A percentile compares a stretch with the other conserved stretches of the same genome.
Conservation (phyloP, 2,888 invertebrate species). For the Pomacea canaliculata region DNA sequence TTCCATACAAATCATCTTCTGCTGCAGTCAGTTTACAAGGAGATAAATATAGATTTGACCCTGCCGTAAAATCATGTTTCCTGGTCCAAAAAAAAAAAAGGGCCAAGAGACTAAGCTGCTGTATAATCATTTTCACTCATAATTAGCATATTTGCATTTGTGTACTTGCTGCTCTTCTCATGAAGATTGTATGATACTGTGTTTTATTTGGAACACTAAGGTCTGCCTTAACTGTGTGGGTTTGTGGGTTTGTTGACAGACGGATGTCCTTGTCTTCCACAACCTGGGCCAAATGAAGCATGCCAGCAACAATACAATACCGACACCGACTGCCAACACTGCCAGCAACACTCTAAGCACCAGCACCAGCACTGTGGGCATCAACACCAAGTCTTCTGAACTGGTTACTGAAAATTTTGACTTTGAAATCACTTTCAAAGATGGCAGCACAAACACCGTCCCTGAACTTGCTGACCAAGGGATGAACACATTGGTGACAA, state of each 20-base stretch:
- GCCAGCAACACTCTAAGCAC: slow-evolving; percentile 51
- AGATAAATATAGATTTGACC: too few species aligned
- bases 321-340: slow-evolving; percentile 37
- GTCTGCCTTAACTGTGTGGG: background rate
- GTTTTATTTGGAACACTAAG: background rate
- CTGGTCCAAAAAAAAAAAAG: too few species aligned
- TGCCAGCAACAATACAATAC: slow-evolving; percentile 47
- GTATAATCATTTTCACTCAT: too few species aligned
- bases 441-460: slow-evolving; percentile 32
- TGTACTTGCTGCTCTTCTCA: too few species aligned
- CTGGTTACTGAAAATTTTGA: slow-evolving; percentile 39
- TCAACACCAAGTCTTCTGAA: slow-evolving; percentile 50
- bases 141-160: too few species aligned
- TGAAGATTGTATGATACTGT: background rate
- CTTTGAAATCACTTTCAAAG: slow-evolving; percentile 35
- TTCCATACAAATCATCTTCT: too few species aligned
- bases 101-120: too few species aligned
- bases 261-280: slow-evolving; percentile 54
- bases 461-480: slow-evolving; percentile 28
- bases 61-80: too few species aligned
- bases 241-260: slow-evolving; percentile 38
- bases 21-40: too few species aligned
- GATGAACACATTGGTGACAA: slow-evolving; percentile 33
- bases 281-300: slow-evolving; percentile 47
- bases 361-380: slow-evolving; percentile 41